phyloP scores from a whole-genome alignment of 53 echinoderm and acorn worm species.

The Patiria pectinifera region DNA sequence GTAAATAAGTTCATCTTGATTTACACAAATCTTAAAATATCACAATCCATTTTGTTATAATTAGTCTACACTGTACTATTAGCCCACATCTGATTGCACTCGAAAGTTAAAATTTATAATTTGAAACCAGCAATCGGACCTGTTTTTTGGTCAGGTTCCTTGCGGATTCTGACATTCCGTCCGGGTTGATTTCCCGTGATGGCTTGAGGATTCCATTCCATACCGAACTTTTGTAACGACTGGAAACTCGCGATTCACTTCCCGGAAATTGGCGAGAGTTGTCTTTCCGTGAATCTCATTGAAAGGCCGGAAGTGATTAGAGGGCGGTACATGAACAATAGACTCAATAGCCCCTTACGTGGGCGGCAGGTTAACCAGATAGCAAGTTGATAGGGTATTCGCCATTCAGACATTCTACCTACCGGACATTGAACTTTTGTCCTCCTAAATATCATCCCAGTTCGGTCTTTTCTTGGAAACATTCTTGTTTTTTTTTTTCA shows the following conservation, averaged over 20 bases:
- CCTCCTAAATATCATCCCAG: not conserved
- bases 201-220: not conserved
- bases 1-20: not conserved
- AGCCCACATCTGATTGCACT: not conserved
- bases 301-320: not conserved
- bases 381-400: not conserved
- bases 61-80: not conserved
- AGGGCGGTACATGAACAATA: not conserved
- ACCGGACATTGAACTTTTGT: not conserved
- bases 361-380: not conserved
- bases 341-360: not conserved
- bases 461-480: not conserved
- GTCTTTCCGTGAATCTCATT: not conserved
- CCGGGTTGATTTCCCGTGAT: not conserved
- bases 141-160: not conserved
- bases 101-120: not conserved
- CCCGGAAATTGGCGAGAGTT: constrained; percentile 8
- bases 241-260: not conserved
- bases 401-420: not conserved
- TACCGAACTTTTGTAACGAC: not conserved
- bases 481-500: not conserved
- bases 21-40: not conserved
- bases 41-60: not conserved
- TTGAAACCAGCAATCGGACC: too few relatives aligned
- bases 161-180: not conserved